Conservation (phyloP, 1,140 invertebrate species). For the Drosophila nannoptera region DNA sequence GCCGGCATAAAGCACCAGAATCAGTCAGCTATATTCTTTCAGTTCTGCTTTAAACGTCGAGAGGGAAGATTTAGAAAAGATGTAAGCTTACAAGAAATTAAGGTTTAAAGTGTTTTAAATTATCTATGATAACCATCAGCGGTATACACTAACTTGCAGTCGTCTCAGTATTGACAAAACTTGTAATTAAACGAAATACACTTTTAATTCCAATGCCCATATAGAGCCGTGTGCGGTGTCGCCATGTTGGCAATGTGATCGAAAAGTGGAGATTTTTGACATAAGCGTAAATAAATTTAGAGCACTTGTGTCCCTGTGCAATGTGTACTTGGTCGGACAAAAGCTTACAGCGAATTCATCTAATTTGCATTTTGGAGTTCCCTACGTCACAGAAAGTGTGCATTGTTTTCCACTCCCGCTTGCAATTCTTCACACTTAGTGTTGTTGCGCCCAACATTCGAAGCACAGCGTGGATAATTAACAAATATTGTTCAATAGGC, state of each 20-base stretch:
- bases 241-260: constrained; percentile 66
- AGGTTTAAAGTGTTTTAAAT: constrained; percentile 53
- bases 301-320: constrained; percentile 8
- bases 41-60: constrained; percentile 63
- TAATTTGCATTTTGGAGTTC: not conserved
- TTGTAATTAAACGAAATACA: constrained; percentile 1
- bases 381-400: constrained; percentile 24
- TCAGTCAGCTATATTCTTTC: constrained; percentile 44
- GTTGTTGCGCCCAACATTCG: not conserved
- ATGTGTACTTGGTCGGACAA: not conserved
- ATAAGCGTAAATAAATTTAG: not conserved
- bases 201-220: constrained; percentile 19
- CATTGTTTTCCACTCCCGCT: not conserved
- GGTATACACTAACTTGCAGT: not conserved
- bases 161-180: not conserved
- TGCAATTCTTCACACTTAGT: too few species aligned
- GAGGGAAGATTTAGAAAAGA: constrained; percentile 34
- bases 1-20: constrained; percentile 35
- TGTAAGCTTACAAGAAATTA: constrained; percentile 15
- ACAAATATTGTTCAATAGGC: constrained; percentile 7
- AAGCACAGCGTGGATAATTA: constrained; percentile 16
- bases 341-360: not conserved
- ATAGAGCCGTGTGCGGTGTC: not conserved
- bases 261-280: not conserved
- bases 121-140: not conserved